These are phyloP conservation scores for Nineta flava DNA, from an alignment of 2,888 invertebrate genomes.

Conservation along the genomic window DNA sequence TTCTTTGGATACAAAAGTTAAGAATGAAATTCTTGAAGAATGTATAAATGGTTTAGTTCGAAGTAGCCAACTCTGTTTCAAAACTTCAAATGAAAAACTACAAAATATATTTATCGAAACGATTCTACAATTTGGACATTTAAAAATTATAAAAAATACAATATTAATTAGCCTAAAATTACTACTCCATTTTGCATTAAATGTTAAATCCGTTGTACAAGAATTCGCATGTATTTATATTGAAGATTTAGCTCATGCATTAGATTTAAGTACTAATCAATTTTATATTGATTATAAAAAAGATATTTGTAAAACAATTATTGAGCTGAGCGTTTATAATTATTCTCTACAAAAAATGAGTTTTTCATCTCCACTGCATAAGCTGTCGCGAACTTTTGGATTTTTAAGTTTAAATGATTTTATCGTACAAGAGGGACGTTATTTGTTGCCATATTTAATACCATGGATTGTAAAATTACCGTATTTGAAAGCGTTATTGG, in stretches of 20 bases:
- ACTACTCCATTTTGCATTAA: conserved; percentile 43
- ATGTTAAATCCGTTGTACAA: conserved; percentile 38
- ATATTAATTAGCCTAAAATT: conserved; percentile 33
- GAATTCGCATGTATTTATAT: conserved; percentile 40
- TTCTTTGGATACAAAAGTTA: conserved; percentile 15
- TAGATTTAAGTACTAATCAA: conserved; percentile 35
- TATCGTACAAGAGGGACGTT: conserved; percentile 48
- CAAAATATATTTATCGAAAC: conserved; percentile 37
- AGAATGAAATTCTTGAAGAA: conserved; percentile 26
- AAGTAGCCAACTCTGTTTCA: conserved; percentile 32
- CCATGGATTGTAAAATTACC: conserved; percentile 39
- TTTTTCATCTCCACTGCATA: conserved; percentile 39
- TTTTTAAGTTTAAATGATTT: conserved; percentile 53
- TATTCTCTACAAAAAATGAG: conserved; percentile 35
- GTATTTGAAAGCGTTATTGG: conserved; percentile 41
- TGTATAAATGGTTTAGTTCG: conserved; percentile 31
- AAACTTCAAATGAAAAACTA: conserved; percentile 31
- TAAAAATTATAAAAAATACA: conserved; percentile 24
- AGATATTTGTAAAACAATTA: conserved; percentile 37
- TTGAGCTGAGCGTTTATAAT: conserved; percentile 42
- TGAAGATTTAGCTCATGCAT: conserved; percentile 37
- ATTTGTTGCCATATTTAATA: conserved; percentile 47
- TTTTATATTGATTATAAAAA: conserved; percentile 46
- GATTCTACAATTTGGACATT: conserved; percentile 34
- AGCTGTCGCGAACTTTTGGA: conserved; percentile 49